Conservation (phyloP, 1,140 invertebrate genomes). For the Homarus americanus region DNA sequence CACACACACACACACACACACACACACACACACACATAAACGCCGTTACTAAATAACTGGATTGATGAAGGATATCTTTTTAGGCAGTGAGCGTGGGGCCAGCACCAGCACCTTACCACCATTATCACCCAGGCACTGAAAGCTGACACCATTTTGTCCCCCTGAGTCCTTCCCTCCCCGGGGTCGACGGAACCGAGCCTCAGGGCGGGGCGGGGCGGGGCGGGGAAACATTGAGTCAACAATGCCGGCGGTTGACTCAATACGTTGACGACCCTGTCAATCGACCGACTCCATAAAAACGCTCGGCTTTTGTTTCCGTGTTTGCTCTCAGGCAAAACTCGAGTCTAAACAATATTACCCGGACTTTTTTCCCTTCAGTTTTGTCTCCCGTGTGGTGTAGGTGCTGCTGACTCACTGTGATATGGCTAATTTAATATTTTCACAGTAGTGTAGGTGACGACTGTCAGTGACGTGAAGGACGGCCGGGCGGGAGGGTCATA, state of each 20-base stretch:
- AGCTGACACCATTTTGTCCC: constrained; percentile 37
- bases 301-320: constrained; percentile 30
- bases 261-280: constrained; percentile 43
- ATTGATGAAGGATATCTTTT: too few relatives aligned
- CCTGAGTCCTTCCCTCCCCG: not conserved
- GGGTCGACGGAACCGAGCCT: too few relatives aligned
- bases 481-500: too few relatives aligned
- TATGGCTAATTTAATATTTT: too few relatives aligned
- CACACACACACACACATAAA: not conserved
- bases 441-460: too few relatives aligned
- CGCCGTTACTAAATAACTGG: not conserved
- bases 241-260: constrained; percentile 30
- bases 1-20: too few relatives aligned
- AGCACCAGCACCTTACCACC: not conserved
- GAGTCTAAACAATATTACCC: constrained; percentile 42
- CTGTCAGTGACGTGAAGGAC: too few relatives aligned
- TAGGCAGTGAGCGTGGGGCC: not conserved
- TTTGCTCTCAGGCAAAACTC: constrained; percentile 25
- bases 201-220: not conserved
- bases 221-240: constrained; percentile 9
- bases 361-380: not conserved
- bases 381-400: too few relatives aligned
- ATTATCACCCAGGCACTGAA: not conserved
- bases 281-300: constrained; percentile 46
- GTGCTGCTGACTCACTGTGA: too few relatives aligned